These are phyloP conservation scores for Neomorphus geoffroyi DNA, from an alignment of 2,797 vertebrate species.

Conservation along the genomic window DNA sequence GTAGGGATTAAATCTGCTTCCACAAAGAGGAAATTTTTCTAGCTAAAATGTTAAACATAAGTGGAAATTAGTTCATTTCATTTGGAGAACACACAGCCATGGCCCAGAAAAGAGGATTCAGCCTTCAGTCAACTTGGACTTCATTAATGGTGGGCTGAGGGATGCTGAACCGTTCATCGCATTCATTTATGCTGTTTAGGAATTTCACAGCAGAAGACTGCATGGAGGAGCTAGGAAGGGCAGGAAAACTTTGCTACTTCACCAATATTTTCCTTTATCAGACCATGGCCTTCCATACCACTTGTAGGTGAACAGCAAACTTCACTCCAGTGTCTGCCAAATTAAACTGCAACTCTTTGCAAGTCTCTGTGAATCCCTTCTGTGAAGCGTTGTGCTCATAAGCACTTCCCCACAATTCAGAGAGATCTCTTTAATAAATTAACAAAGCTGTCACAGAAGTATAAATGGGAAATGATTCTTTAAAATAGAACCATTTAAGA, in stretches of 20 bases:
- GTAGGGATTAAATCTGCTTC: background rate
- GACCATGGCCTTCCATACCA: background rate
- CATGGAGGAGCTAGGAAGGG: background rate
- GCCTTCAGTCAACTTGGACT: background rate
- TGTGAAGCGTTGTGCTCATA: background rate
- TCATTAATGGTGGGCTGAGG: background rate
- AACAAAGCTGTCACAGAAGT: slow-evolving; percentile 61
- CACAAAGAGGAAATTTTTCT: background rate
- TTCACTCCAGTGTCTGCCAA: background rate
- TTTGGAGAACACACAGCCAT: background rate
- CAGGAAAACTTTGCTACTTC: background rate
- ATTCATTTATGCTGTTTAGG: background rate
- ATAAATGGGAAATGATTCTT: slow-evolving; percentile 60
- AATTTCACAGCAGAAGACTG: background rate
- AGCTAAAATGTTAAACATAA: background rate
- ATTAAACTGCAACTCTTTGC: slow-evolving; percentile 13
- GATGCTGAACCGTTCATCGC: background rate
- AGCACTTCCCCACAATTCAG: slow-evolving; percentile 48
- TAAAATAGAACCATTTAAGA: slow-evolving; percentile 69
- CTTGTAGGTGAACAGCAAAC: background rate
- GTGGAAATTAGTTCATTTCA: background rate
- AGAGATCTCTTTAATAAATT: slow-evolving; percentile 66
- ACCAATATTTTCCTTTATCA: background rate
- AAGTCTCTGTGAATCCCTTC: background rate
- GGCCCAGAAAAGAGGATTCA: background rate